phyloP scores from a whole-genome alignment of 2,113 vertebrate species.

The Prunella fulvescens region DNA sequence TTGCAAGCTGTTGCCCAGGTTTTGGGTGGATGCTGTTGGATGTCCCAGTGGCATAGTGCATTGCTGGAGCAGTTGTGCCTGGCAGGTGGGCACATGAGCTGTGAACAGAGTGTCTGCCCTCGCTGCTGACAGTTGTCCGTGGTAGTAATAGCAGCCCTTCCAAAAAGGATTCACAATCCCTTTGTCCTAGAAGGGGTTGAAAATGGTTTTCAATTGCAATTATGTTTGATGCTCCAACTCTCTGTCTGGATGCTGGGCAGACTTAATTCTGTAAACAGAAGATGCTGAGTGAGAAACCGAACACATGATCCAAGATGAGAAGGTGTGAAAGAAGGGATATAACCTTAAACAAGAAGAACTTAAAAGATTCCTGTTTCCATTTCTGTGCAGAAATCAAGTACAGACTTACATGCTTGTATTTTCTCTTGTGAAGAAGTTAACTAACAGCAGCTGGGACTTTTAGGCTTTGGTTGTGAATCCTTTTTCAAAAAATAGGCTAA shows the following conservation, averaged over 20 bases:
- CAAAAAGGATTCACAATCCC: background rate
- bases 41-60: background rate
- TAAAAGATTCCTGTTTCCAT: background rate
- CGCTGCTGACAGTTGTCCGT: background rate
- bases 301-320: background rate
- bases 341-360: background rate
- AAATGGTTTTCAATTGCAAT: background rate
- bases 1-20: background rate
- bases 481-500: background rate
- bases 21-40: background rate
- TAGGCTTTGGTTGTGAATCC: background rate
- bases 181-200: background rate
- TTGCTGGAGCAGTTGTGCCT: background rate
- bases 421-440: background rate
- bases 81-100: accelerated
- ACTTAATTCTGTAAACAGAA: background rate
- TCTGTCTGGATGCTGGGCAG: background rate
- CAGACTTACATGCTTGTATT: background rate
- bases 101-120: background rate
- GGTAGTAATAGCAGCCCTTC: background rate
- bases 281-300: background rate
- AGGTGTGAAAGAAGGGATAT: background rate
- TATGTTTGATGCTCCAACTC: background rate
- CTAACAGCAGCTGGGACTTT: background rate
- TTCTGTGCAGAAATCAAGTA: background rate